Evolutionary conservation across 2,888 invertebrate genomes (phyloP), one percentile per base, ranked within the genome.

Genomic region (Phaedon cochleariae): DNA sequence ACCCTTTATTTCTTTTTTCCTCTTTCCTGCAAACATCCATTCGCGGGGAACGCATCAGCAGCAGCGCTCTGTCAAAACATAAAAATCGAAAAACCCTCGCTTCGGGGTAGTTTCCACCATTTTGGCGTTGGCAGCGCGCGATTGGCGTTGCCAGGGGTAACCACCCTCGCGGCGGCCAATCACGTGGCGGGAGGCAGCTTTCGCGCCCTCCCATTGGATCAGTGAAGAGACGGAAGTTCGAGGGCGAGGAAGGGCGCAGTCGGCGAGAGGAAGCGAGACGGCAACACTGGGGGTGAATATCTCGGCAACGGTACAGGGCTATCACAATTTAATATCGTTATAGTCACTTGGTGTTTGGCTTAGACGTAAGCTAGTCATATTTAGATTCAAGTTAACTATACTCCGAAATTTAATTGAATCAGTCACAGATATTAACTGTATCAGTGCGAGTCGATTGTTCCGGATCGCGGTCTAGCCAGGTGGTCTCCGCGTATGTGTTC

Each of bases 301-400:
- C 74, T 74, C 80, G 83, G 83, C 82, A 84, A 83, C 81, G 82
- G 82, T 82, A 82, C 83, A 83, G 82, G 82, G 82, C 82, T 84
- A 84, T 84, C 84, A 84, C 81, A 81, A 81, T 82, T 83, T 84
- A 84, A 84, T 84, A 80, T 82, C 80, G 84, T 84, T 84, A 84
- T 83, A 84, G 81, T 83, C 84, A 83, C 83, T 84, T 83, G 83
- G 80, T 81, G 82, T 82, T 82, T 81, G 83, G 83, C 83, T 82
- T 81, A 83, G 83, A 82, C 83, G 83, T 83, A 83, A 83, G 83
- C 82, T 81, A 83, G 83, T 82, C 83, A 82, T 81, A 83, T 84
- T 82, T 81, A 81, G 82, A 82, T 82, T 79, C 76, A 76, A 80
- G 80, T 81, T 82, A 81, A 81, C 79, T 81, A 78, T 80, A 79